These are phyloP conservation scores for Diloba caeruleocephala DNA, from an alignment of 2,888 invertebrate species.

Conservation along the genomic window DNA sequence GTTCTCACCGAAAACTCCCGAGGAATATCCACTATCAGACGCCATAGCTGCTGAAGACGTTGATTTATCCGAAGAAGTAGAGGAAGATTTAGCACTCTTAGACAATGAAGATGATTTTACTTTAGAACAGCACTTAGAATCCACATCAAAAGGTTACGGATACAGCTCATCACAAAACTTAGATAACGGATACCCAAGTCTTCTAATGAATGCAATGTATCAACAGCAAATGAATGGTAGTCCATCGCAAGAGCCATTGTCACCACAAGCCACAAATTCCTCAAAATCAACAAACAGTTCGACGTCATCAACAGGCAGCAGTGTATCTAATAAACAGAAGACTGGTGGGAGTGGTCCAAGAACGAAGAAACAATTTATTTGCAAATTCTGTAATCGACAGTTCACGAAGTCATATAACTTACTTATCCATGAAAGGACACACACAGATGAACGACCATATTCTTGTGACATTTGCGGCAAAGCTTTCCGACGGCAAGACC, in stretches of 20 bases:
- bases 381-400: constrained; percentile 98
- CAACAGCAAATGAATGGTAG: constrained; percentile 88
- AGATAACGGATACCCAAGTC: constrained; percentile 92
- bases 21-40: constrained; percentile 85
- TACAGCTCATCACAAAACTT: constrained; percentile 88
- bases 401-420: constrained; percentile 99
- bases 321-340: constrained; percentile 84
- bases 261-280: constrained; percentile 82
- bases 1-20: constrained; percentile 84
- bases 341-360: constrained; percentile 91
- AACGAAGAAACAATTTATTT: constrained; percentile 99
- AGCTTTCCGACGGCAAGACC: constrained; percentile 99
- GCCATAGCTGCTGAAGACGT: constrained; percentile 90
- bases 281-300: constrained; percentile 85
- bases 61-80: constrained; percentile 92
- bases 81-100: constrained; percentile 92
- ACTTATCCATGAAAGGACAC: constrained; percentile 98
- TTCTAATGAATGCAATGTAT: constrained; percentile 92
- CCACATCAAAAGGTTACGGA: constrained; percentile 80
- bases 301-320: constrained; percentile 79
- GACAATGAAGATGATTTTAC: constrained; percentile 93
- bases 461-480: constrained; percentile 99
- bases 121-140: constrained; percentile 87
- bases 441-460: constrained; percentile 99
- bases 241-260: constrained; percentile 81